A percentile compares a stretch with the other conserved stretches of the same genome.
Conservation (phyloP, 2,888 invertebrate species). For the Tortrix viridana region DNA sequence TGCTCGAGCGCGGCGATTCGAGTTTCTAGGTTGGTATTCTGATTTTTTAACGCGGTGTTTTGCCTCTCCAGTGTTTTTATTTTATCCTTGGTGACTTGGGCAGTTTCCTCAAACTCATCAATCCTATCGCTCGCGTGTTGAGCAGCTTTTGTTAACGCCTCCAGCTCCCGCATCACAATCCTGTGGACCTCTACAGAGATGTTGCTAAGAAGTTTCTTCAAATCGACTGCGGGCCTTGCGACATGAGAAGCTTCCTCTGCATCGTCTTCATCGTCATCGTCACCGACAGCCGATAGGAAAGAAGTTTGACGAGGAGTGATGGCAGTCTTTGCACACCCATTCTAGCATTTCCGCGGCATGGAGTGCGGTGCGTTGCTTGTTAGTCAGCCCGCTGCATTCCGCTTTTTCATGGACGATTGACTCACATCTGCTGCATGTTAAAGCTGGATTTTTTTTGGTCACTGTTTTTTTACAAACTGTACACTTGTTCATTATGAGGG, state of each 20-base stretch:
- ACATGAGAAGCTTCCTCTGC: too few relatives aligned
- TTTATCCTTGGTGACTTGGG: background rate
- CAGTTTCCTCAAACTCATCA: slow-evolving; percentile 13
- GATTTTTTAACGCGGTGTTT: slow-evolving; percentile 2
- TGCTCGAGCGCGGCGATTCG: slow-evolving; percentile 13
- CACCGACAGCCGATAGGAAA: background rate
- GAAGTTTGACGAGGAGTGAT: background rate
- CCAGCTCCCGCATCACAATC: slow-evolving; percentile 8
- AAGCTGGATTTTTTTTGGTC: background rate
- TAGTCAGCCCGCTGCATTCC: slow-evolving; percentile 4
- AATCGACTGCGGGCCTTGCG: background rate
- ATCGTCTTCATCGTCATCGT: background rate
- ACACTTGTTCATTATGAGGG: background rate
- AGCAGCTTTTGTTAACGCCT: background rate
- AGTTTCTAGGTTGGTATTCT: slow-evolving; percentile 4
- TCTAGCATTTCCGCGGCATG: background rate
- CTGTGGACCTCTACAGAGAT: background rate
- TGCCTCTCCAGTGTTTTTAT: slow-evolving; percentile 4
- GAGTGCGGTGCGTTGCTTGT: slow-evolving; percentile 2
- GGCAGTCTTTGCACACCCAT: slow-evolving; percentile 2
- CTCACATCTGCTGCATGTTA: background rate
- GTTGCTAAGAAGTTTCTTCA: background rate
- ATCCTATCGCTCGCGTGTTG: slow-evolving; percentile 16
- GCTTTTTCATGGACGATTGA: slow-evolving; percentile 4
- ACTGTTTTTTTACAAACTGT: background rate